Conservation (phyloP, 2,797 vertebrate genomes). For the Parauchenoglanis ngamensis region DNA sequence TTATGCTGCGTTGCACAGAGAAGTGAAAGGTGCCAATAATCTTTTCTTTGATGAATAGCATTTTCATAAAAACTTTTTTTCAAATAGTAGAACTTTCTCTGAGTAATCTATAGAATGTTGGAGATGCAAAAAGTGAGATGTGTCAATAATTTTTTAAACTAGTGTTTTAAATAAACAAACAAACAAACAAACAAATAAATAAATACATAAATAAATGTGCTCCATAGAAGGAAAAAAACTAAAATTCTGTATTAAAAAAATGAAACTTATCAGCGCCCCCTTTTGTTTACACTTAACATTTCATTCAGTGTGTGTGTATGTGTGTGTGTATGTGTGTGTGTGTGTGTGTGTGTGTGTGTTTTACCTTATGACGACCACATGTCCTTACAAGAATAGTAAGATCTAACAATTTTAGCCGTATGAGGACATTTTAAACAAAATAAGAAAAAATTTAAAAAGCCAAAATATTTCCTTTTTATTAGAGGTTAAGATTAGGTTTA, state of each 20-base stretch:
- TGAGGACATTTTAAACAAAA: too few species aligned
- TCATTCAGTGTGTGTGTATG: neutral
- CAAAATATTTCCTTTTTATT: too few species aligned
- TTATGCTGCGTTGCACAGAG: neutral
- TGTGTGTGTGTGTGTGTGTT: neutral
- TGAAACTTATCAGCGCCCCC: neutral
- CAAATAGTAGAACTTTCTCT: neutral
- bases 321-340: neutral
- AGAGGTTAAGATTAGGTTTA: too few species aligned
- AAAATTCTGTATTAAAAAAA: neutral
- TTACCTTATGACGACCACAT: too few species aligned
- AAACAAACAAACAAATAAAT: neutral
- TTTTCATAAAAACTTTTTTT: neutral
- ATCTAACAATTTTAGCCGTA: too few species aligned
- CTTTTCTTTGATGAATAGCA: neutral
- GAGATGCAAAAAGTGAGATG: neutral
- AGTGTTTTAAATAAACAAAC: neutral
- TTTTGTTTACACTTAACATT: neutral
- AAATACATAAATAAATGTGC: neutral
- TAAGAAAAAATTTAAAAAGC: too few species aligned
- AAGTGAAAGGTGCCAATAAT: neutral
- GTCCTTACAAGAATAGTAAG: too few species aligned
- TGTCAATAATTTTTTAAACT: neutral
- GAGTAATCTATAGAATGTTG: neutral
- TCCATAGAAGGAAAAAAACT: neutral